Evolutionary conservation across 2,888 invertebrate genomes (phyloP).

Genomic region (Galerucella pusilla): DNA sequence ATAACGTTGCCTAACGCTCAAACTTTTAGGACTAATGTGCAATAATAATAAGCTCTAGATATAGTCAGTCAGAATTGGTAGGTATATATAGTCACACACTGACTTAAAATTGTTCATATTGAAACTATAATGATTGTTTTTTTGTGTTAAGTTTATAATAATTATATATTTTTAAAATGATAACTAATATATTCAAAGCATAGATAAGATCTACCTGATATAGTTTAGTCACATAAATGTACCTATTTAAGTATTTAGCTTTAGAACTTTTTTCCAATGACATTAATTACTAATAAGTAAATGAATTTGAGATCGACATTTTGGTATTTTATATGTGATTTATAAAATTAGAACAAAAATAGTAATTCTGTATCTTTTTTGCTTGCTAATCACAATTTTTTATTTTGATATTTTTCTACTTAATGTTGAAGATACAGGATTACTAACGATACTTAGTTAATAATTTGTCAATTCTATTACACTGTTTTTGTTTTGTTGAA

Average conservation of each 20-base stretch:
- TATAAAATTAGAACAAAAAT: conserved; percentile 37
- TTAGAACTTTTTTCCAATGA: conserved; percentile 45
- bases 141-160: conserved; percentile 32
- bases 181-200: conserved; percentile 26
- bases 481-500: conserved; percentile 57
- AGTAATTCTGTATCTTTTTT: conserved; percentile 17
- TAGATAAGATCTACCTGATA: conserved; percentile 33
- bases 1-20: conserved; percentile 11
- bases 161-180: conserved; percentile 23
- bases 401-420: conserved; percentile 15
- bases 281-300: conserved; percentile 48
- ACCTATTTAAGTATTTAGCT: conserved; percentile 32
- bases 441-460: conserved; percentile 26
- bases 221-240: conserved; percentile 35
- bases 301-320: conserved; percentile 31
- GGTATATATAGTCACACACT: conserved; percentile 50
- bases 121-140: conserved; percentile 33
- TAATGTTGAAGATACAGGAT: conserved; percentile 14
- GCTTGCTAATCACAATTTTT: background rate
- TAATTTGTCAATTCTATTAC: conserved; percentile 49
- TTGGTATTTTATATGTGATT: conserved; percentile 41
- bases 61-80: conserved; percentile 41
- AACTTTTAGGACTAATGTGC: conserved; percentile 47
- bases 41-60: conserved; percentile 51
- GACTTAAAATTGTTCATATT: conserved; percentile 47